Conservation (phyloP, 2,888 invertebrate species). For the Hyles lineata region DNA sequence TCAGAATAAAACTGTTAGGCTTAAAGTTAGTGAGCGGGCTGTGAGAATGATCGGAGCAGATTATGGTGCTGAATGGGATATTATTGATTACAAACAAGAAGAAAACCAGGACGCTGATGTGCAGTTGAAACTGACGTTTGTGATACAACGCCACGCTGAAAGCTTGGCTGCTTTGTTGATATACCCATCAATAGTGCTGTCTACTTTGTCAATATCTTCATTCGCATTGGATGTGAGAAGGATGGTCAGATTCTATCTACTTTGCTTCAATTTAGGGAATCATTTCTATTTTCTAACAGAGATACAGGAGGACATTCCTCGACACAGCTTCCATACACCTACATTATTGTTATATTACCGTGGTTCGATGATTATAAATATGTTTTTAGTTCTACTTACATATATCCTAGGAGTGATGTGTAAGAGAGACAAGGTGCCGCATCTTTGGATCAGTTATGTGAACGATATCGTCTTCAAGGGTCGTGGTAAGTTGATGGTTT, state of each 20-base stretch:
- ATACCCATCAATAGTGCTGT: slow-evolving; percentile 51
- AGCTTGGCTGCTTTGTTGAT: slow-evolving; percentile 51
- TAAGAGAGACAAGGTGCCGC: slow-evolving; percentile 37
- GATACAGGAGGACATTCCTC: slow-evolving; percentile 49
- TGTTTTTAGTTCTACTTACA: slow-evolving; percentile 45
- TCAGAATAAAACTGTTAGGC: slow-evolving; percentile 32
- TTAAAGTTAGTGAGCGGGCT: slow-evolving; percentile 39
- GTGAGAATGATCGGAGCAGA: slow-evolving; percentile 45
- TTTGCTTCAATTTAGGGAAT: slow-evolving; percentile 51
- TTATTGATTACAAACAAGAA: slow-evolving; percentile 49
- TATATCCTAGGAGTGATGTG: slow-evolving; percentile 47
- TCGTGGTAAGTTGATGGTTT: slow-evolving; percentile 43
- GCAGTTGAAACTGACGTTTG: slow-evolving; percentile 51
- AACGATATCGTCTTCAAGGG: slow-evolving; percentile 46
- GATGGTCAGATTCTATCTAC: slow-evolving; percentile 45
- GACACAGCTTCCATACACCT: slow-evolving; percentile 48
- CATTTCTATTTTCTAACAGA: slow-evolving; percentile 51
- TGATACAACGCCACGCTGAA: slow-evolving; percentile 55
- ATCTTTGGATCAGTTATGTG: slow-evolving; percentile 43
- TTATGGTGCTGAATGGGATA: slow-evolving; percentile 57
- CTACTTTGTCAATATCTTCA: slow-evolving; percentile 46
- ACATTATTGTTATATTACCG: slow-evolving; percentile 53
- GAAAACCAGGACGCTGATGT: slow-evolving; percentile 37
- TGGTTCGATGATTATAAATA: slow-evolving; percentile 51
- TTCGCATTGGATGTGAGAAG: slow-evolving; percentile 50